These are phyloP conservation scores for Alloscopus bannaensis DNA, from an alignment of 2,888 invertebrate species.

Conservation along the genomic window DNA sequence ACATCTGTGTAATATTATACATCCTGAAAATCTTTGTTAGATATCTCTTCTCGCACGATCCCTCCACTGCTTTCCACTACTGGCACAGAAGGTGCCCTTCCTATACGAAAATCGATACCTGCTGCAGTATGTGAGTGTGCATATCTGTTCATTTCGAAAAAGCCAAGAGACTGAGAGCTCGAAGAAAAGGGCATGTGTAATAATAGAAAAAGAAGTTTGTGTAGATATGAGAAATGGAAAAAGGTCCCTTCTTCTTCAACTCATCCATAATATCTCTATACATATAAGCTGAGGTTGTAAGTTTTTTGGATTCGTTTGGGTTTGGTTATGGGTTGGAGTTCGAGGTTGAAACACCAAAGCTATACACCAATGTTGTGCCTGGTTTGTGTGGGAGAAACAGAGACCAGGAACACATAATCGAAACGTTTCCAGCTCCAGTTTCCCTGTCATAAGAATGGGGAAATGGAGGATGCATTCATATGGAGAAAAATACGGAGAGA, in stretches of 20 bases:
- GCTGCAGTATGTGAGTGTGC: conserved; percentile 42
- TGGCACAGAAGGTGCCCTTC: conserved; percentile 67
- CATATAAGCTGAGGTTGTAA: conserved; percentile 7
- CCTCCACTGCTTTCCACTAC: conserved; percentile 4
- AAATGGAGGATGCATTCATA: conserved; percentile 34
- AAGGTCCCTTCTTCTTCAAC: conserved; percentile 36
- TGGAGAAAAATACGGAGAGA: conserved; percentile 27
- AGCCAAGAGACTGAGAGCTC: conserved; percentile 54
- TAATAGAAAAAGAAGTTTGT: conserved; percentile 17
- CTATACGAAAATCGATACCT: conserved; percentile 69
- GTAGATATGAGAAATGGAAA: conserved; percentile 57
- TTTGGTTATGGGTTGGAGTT: conserved; percentile 44
- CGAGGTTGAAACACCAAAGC: conserved; percentile 53
- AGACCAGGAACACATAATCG: conserved; percentile 52
- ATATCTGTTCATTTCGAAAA: conserved; percentile 37
- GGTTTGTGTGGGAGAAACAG: conserved; percentile 17
- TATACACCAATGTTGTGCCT: conserved; percentile 16
- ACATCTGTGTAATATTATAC: conserved; percentile 69
- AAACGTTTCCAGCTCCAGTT: conserved; percentile 53
- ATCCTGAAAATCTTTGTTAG: conserved; percentile 68
- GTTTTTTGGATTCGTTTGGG: conserved; percentile 29
- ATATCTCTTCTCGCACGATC: conserved; percentile 54
- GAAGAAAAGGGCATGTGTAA: conserved; percentile 49
- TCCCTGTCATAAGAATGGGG: conserved; percentile 29
- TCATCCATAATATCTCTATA: conserved; percentile 47